Base-by-base conservation (phyloP, 2,113 vertebrate genomes). In the Pangasianodon gigas region DNA sequence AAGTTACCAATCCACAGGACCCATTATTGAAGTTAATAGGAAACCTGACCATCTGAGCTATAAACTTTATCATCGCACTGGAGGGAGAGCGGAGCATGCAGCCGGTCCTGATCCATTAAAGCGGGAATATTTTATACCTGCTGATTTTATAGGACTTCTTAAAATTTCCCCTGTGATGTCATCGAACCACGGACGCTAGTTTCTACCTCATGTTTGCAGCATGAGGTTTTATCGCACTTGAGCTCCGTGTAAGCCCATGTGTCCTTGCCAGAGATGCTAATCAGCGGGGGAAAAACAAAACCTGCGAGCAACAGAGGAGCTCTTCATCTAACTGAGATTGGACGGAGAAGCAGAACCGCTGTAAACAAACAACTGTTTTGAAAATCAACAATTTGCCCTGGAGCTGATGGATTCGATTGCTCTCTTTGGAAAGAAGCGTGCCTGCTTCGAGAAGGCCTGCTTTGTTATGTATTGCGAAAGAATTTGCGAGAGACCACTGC, bases 21-120 rank as follows among this genome's bases (percentile, higher is more conserved):
- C 67, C 85, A 89, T 90, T 89, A 87, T 48, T 56, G 60, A 19
- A 89, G 84, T 90, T 90, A 80, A 83, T 60, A 90, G 83, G 37
- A 81, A 91, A 90, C 88, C 89, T 24, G 51, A 88, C 75, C 90
- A 92, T 84, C 89, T 90, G 90, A 90, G 67, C 91, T 86, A 92
- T 90, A 91, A 92, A 88, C 86, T 88, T 88, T 48, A 89, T 29
- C 90, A 65, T 62, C 29, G 18, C 44, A 44, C 75, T 52, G 56
- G 54, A 91, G 81, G 16, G 52, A 58, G 79, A 67, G 48, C 32
- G 86, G 37, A 19, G 58, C 21, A 86, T 84, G 71, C 46, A 24
- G 69, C 86, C 89, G 80, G 74, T 67, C 85, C 48, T 48, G 84
- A 86, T 86, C 44, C 60, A 48, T 92, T 89, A 83, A 86, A 90